phyloP scores from a whole-genome alignment of 1,140 invertebrate species.

The Battus philenor region DNA sequence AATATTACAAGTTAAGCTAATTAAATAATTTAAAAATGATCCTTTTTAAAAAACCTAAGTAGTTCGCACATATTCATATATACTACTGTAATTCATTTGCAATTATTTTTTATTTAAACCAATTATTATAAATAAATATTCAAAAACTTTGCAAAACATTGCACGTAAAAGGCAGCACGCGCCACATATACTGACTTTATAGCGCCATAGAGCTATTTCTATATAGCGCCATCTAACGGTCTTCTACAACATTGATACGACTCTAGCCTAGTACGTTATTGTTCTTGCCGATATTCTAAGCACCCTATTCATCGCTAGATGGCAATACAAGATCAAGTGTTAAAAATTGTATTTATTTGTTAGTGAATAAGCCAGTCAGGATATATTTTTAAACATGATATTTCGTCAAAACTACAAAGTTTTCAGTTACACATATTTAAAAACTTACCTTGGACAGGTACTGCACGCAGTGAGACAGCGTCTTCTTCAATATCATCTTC shows the following conservation, averaged over 20 bases:
- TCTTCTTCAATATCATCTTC: slow-evolving; percentile 73
- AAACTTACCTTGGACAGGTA: slow-evolving; percentile 54
- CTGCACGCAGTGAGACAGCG: slow-evolving; percentile 55
- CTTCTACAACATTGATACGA: slow-evolving; percentile 7
- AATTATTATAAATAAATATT: neutral
- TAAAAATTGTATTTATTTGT: neutral
- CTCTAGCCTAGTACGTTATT: neutral
- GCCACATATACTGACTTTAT: neutral
- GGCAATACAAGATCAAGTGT: slow-evolving; percentile 14
- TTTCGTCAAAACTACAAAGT: no score
- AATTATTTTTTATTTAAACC: neutral
- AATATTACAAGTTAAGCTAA: no score
- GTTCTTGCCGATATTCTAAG: neutral
- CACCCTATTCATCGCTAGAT: slow-evolving; percentile 27
- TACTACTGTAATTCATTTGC: no score
- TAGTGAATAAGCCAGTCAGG: slow-evolving; percentile 7
- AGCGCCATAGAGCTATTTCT: neutral
- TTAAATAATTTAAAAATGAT: neutral
- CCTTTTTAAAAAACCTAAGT: neutral
- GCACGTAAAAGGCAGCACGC: neutral
- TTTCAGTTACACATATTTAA: no score
- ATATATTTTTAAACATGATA: no score
- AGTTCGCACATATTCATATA: no score
- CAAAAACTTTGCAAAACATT: neutral
- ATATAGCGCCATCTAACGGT: slow-evolving; percentile 28